phyloP scores from a whole-genome alignment of 2,888 invertebrate genomes.

The Anticlea derivata region DNA sequence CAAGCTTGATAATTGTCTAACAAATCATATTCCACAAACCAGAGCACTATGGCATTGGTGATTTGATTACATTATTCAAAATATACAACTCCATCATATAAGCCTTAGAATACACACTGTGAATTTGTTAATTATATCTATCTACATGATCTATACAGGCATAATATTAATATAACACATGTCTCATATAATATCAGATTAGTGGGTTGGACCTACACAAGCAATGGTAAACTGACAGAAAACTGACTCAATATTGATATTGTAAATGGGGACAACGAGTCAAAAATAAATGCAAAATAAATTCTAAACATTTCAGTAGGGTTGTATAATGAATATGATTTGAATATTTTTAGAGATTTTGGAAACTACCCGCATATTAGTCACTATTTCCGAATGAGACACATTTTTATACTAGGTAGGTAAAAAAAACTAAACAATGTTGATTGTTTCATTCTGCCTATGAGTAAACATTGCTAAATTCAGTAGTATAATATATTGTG shows the following conservation, averaged over 20 bases:
- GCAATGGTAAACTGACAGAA: constrained; percentile 18
- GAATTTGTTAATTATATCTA: constrained; percentile 56
- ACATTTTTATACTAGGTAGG: background rate
- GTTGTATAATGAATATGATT: background rate
- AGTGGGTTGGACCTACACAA: constrained; percentile 28
- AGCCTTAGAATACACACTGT: constrained; percentile 43
- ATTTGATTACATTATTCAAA: constrained; percentile 36
- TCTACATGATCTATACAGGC: constrained; percentile 47
- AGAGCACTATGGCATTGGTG: constrained; percentile 15
- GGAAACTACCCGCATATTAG: constrained; percentile 49
- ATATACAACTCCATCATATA: constrained; percentile 44
- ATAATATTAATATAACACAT: constrained; percentile 26
- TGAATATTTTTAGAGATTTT: constrained; percentile 38
- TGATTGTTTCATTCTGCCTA: too few relatives aligned
- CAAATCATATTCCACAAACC: constrained; percentile 18
- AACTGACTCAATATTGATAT: constrained; percentile 17
- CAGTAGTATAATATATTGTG: constrained; percentile 21
- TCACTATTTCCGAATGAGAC: too few relatives aligned
- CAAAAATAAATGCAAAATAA: constrained; percentile 38
- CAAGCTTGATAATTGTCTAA: constrained; percentile 13
- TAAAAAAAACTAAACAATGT: background rate
- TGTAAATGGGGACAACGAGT: constrained; percentile 27
- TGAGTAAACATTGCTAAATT: too few relatives aligned
- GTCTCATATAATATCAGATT: constrained; percentile 20
- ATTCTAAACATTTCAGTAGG: constrained; percentile 19